Percentiles rank a stretch among this genome's conserved stretches.
Conservation (phyloP, 2,888 invertebrate species). For the Acanthosepion esculentum region DNA sequence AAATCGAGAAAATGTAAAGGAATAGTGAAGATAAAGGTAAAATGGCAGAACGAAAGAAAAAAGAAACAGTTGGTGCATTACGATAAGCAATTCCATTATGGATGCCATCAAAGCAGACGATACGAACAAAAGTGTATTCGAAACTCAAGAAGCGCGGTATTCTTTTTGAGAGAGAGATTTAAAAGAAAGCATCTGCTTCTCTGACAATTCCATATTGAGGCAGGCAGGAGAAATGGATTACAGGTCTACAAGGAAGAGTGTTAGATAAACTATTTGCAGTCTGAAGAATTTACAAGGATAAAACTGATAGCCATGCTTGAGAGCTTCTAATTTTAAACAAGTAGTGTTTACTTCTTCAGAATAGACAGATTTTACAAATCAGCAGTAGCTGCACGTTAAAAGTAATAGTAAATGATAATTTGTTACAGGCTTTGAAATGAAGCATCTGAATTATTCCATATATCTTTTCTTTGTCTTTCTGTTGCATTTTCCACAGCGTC, state of each 20-base stretch:
- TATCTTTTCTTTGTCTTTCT: too few relatives aligned
- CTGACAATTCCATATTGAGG: neutral
- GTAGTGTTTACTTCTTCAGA: too few relatives aligned
- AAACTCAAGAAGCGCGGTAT: neutral
- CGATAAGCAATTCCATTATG: neutral
- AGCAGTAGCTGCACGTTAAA: too few relatives aligned
- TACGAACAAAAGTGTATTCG: neutral
- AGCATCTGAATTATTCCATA: too few relatives aligned
- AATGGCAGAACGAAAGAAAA: neutral
- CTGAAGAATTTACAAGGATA: neutral
- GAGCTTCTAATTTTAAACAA: neutral
- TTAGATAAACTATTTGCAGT: neutral
- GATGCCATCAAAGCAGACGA: neutral
- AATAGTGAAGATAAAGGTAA: neutral
- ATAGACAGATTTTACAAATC: too few relatives aligned
- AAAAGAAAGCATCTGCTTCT: neutral
- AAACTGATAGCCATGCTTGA: neutral
- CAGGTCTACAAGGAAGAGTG: neutral
- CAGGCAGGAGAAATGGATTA: neutral
- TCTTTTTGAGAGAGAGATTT: neutral
- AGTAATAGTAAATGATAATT: too few relatives aligned
- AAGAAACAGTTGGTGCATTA: neutral
- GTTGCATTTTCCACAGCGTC: too few relatives aligned
- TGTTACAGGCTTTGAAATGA: too few relatives aligned
- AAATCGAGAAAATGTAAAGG: too few relatives aligned